A percentile compares a stretch with the other conserved stretches of the same genome.
Evolutionary conservation across 2,888 invertebrate species (phyloP).

Genomic region (Marasmarcha lunaedactyla): DNA sequence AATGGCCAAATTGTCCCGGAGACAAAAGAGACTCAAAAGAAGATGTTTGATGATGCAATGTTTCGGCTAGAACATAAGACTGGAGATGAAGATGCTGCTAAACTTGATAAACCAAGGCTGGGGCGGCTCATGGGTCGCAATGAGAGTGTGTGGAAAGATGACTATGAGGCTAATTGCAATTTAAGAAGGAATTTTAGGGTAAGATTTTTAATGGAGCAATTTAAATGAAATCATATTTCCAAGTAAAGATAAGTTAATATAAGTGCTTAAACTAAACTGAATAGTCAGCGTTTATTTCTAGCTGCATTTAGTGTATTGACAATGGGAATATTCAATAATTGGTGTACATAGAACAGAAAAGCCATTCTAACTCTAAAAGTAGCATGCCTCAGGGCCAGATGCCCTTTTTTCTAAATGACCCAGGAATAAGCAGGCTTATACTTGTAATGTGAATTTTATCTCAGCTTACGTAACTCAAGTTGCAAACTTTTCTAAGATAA

Average conservation of each 20-base stretch:
- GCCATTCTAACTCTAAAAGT: too few species aligned
- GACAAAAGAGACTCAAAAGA: slow-evolving; percentile 90
- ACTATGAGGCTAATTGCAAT: slow-evolving; percentile 90
- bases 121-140: slow-evolving; percentile 82
- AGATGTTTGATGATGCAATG: slow-evolving; percentile 97
- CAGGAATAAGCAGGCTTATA: too few species aligned
- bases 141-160: slow-evolving; percentile 89
- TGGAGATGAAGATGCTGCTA: slow-evolving; percentile 80
- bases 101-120: slow-evolving; percentile 78
- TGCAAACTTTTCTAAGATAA: too few species aligned
- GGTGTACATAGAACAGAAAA: too few species aligned
- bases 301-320: too few species aligned
- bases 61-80: slow-evolving; percentile 94
- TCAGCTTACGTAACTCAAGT: too few species aligned
- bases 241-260: neutral
- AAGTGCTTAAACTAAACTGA: too few species aligned
- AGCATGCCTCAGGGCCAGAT: too few species aligned
- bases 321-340: too few species aligned
- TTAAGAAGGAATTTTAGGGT: slow-evolving; percentile 90
- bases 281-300: too few species aligned
- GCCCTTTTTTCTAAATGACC: too few species aligned
- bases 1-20: slow-evolving; percentile 95
- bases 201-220: slow-evolving; percentile 32
- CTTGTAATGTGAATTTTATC: too few species aligned
- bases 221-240: neutral